phyloP scores from a whole-genome alignment of 2,113 vertebrate species.

The Hippocampus zosterae region DNA sequence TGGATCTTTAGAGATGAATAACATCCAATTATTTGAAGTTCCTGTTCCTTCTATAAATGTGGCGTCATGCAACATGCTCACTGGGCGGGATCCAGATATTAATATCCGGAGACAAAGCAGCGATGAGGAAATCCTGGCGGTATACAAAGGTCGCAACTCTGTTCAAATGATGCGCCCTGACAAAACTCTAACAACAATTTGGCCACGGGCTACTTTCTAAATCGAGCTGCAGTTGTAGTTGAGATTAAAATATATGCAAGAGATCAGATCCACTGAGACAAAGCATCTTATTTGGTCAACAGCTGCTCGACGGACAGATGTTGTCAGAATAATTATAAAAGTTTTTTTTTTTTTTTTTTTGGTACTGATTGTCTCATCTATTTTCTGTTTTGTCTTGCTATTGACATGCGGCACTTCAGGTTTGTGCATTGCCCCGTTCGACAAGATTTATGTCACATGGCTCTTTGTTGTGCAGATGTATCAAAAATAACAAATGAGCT shows the following conservation, averaged over 20 bases:
- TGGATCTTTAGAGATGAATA: neutral
- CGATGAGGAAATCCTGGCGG: constrained; percentile 5
- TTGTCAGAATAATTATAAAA: constrained; percentile 11
- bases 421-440: neutral
- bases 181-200: constrained; percentile 12
- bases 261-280: constrained; percentile 26
- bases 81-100: neutral
- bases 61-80: neutral
- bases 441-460: neutral
- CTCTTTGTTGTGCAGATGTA: neutral
- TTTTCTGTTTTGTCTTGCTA: neutral
- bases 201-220: constrained; percentile 30
- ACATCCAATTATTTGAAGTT: neutral
- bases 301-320: constrained; percentile 8
- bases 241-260: constrained; percentile 25
- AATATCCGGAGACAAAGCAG: constrained; percentile 4
- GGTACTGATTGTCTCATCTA: neutral
- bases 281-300: neutral
- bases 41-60: neutral
- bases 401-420: neutral
- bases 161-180: constrained; percentile 22
- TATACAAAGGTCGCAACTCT: constrained; percentile 17
- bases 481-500: neutral
- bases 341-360: too few species aligned
- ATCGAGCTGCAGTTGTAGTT: constrained; percentile 15